These are phyloP conservation scores for Phalacrocorax brasilianus DNA, from an alignment of 2,113 vertebrate genomes.

Conservation along the genomic window DNA sequence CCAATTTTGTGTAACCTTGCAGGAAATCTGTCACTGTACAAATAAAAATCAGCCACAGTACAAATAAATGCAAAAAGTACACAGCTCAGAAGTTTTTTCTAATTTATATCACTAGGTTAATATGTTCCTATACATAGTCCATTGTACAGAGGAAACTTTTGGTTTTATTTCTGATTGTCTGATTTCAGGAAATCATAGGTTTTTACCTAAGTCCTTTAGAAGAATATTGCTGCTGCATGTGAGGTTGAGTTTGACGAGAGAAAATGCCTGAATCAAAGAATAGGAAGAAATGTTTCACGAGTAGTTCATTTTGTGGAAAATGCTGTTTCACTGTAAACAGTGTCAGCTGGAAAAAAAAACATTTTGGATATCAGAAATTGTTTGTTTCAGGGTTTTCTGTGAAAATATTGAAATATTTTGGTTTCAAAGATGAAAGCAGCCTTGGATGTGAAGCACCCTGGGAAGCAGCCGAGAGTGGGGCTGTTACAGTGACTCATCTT, in stretches of 20 bases:
- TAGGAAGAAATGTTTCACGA: not conserved
- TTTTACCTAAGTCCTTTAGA: not conserved
- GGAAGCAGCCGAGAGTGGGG: not conserved
- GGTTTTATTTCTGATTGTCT: not conserved
- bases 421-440: not conserved
- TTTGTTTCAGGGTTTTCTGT: not conserved
- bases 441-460: not conserved
- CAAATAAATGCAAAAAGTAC: not conserved
- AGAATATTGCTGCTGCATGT: not conserved
- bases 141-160: not conserved
- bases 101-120: not conserved
- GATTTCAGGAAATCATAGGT: not conserved
- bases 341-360: not conserved
- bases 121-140: accelerated
- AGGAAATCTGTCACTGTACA: not conserved
- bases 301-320: not conserved
- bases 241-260: not conserved
- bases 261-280: not conserved
- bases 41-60: not conserved
- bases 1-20: not conserved
- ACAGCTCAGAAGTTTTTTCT: not conserved
- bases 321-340: not conserved
- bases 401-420: not conserved
- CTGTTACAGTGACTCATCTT: not conserved
- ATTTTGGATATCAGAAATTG: not conserved